A percentile compares a stretch with the other conserved stretches of the same genome.
These are phyloP conservation scores for Hartigia nigra DNA, from an alignment of 2,888 invertebrate species.

Conservation along the genomic window DNA sequence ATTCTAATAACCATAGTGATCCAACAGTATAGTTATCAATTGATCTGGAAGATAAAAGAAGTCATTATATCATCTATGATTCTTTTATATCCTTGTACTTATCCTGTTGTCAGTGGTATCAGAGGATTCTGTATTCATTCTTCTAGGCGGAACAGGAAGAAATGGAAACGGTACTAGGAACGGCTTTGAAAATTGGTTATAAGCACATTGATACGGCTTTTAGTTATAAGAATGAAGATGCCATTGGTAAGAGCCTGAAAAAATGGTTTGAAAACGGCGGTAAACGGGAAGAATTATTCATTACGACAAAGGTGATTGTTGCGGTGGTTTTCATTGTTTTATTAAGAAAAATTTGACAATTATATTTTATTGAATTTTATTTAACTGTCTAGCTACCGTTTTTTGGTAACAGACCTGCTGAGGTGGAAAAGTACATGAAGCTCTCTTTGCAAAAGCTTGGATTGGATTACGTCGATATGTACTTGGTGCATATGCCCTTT, in stretches of 20 bases:
- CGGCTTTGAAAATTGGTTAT: constrained; percentile 78
- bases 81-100: background rate
- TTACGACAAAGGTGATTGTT: constrained; percentile 79
- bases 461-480: constrained; percentile 80
- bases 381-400: constrained; percentile 72
- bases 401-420: constrained; percentile 75
- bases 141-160: constrained; percentile 73
- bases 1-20: background rate
- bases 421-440: constrained; percentile 75
- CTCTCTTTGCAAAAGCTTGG: constrained; percentile 74
- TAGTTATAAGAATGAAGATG: constrained; percentile 82
- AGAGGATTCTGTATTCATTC: background rate
- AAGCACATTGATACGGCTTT: constrained; percentile 84
- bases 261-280: constrained; percentile 75
- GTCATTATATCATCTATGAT: background rate
- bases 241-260: constrained; percentile 76
- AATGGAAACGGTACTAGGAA: constrained; percentile 72
- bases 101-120: background rate
- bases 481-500: constrained; percentile 82
- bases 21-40: background rate
- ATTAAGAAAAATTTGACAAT: constrained; percentile 1
- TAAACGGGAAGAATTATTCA: constrained; percentile 78
- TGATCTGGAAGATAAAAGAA: constrained; percentile 8
- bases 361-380: background rate
- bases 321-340: background rate